phyloP scores from a whole-genome alignment of 2,888 invertebrate species.

The Melinaea menophilus region DNA sequence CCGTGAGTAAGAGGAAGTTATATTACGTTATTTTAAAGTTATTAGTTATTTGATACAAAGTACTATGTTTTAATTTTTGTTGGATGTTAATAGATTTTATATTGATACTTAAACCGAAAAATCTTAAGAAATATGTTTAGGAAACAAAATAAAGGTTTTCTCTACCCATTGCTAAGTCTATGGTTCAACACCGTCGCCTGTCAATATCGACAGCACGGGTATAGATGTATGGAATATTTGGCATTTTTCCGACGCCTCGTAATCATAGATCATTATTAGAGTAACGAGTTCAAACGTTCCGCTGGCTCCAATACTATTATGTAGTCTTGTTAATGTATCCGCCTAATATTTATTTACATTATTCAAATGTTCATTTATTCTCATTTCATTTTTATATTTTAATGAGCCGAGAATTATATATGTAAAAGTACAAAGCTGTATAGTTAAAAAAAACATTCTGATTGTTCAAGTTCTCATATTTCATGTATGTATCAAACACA shows the following conservation, averaged over 20 bases:
- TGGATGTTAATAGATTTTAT: too few relatives aligned
- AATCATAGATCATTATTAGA: slow-evolving; percentile 74
- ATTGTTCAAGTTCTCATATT: background rate
- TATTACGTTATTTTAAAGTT: slow-evolving; percentile 24
- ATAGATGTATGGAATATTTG: slow-evolving; percentile 74
- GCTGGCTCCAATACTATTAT: slow-evolving; percentile 10
- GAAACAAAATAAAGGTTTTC: background rate
- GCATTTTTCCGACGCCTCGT: slow-evolving; percentile 58
- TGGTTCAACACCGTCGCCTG: slow-evolving; percentile 54
- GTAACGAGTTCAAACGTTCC: slow-evolving; percentile 34
- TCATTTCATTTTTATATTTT: background rate
- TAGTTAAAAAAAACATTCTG: too few relatives aligned
- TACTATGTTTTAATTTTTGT: too few relatives aligned
- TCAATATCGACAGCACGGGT: slow-evolving; percentile 68
- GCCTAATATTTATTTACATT: background rate
- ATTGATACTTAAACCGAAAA: too few relatives aligned
- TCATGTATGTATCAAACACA: slow-evolving; percentile 1
- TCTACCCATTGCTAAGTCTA: slow-evolving; percentile 36
- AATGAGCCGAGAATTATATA: too few relatives aligned
- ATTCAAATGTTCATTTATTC: background rate
- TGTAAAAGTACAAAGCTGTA: too few relatives aligned
- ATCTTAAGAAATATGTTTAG: background rate
- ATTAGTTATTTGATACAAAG: background rate
- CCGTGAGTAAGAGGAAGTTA: slow-evolving; percentile 28
- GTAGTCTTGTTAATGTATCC: slow-evolving; percentile 12